Percentiles rank a stretch among this genome's conserved stretches.
Conservation (phyloP, 2,797 vertebrate genomes). For the Notolepis coatsorum region DNA sequence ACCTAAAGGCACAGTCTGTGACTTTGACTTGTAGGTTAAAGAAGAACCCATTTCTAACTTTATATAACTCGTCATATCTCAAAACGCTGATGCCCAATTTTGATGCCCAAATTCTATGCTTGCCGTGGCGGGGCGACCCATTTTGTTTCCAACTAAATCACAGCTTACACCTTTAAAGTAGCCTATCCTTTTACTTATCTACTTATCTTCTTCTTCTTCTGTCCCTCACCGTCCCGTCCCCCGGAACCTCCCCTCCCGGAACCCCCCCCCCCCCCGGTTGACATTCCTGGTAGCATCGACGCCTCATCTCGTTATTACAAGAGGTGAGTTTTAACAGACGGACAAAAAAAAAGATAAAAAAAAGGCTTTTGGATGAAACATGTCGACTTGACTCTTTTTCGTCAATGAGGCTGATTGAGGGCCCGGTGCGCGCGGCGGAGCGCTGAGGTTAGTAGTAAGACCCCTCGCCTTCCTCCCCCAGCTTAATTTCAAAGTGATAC, state of each 20-base stretch:
- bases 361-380: slow-evolving; percentile 41
- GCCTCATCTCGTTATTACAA: slow-evolving; percentile 12
- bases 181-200: background rate
- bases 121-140: no score
- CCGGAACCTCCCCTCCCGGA: no score
- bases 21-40: no score
- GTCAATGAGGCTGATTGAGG: slow-evolving; percentile 61
- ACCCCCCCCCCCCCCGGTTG: no score
- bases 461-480: slow-evolving; percentile 60
- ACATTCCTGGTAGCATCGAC: background rate
- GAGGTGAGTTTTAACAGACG: slow-evolving; percentile 29
- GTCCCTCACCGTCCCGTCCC: slow-evolving; percentile 7
- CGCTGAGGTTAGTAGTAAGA: slow-evolving; percentile 65
- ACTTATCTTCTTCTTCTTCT: background rate
- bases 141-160: no score
- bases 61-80: no score
- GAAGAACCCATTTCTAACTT: no score
- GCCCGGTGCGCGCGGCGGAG: slow-evolving; percentile 53
- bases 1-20: no score
- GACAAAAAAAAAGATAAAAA: no score
- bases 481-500: slow-evolving; percentile 78
- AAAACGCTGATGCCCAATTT: no score
- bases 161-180: no score
- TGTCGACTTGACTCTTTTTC: slow-evolving; percentile 53
- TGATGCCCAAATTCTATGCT: no score